phyloP scores from a whole-genome alignment of 2,797 vertebrate genomes.

The Heliangelus exortis region DNA sequence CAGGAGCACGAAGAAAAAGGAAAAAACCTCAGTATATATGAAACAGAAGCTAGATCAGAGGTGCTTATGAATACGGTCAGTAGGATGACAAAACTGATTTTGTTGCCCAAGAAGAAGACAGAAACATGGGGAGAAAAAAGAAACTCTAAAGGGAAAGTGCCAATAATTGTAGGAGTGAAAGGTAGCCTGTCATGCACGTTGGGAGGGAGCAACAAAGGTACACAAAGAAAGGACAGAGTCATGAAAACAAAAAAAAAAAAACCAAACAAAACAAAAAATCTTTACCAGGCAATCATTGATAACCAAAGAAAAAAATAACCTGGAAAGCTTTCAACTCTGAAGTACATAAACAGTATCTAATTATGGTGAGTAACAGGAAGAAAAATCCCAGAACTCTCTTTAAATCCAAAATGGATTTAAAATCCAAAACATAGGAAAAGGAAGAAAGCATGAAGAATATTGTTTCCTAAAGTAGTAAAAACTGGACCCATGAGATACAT shows the following conservation, averaged over 20 bases:
- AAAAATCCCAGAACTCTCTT: constrained; percentile 45
- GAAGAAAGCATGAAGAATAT: constrained; percentile 43
- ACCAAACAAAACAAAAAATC: neutral
- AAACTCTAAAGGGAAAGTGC: neutral
- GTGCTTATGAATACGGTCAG: neutral
- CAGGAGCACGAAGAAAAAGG: neutral
- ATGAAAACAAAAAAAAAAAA: neutral
- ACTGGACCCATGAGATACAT: constrained; percentile 12
- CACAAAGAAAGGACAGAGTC: neutral
- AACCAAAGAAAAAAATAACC: neutral
- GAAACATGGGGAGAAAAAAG: neutral
- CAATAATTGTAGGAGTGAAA: neutral
- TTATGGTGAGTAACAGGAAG: constrained; percentile 49
- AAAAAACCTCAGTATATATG: neutral
- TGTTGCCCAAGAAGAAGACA: neutral
- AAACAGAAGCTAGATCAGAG: neutral
- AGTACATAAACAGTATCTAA: constrained; percentile 12
- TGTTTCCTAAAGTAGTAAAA: constrained; percentile 60
- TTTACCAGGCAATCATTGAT: neutral
- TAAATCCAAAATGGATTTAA: constrained; percentile 35
- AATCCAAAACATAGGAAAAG: constrained; percentile 33
- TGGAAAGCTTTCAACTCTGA: neutral
- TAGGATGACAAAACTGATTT: neutral
- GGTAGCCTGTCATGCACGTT: neutral
- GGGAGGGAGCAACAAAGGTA: neutral